phyloP scores from a whole-genome alignment of 2,797 vertebrate species.

The Heliangelus exortis region DNA sequence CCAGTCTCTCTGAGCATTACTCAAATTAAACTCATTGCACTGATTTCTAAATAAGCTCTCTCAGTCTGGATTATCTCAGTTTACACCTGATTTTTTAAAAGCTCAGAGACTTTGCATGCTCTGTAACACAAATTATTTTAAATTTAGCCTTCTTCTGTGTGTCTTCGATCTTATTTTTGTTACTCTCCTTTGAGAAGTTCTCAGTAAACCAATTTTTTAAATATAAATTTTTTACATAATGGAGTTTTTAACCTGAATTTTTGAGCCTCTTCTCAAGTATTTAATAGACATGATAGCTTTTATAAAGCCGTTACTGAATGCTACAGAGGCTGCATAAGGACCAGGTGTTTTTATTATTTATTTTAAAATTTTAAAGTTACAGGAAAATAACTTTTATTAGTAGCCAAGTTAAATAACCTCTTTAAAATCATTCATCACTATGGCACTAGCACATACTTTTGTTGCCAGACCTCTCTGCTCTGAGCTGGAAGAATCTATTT shows the following conservation, averaged over 20 bases:
- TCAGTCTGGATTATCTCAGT: background rate
- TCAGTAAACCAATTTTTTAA: background rate
- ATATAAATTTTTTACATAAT: background rate
- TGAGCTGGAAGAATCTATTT: background rate
- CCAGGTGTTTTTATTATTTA: background rate
- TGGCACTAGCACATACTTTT: background rate
- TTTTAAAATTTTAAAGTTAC: background rate
- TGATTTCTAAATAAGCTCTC: background rate
- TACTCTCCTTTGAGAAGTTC: background rate
- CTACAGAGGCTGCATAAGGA: background rate
- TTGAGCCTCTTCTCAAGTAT: background rate
- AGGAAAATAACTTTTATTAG: background rate
- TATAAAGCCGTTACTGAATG: background rate
- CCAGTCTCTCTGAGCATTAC: background rate
- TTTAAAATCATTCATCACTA: background rate
- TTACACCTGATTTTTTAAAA: background rate
- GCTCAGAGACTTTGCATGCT: background rate
- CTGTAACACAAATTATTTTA: background rate
- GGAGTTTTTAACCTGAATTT: background rate
- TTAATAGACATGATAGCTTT: background rate
- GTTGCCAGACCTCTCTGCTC: slow-evolving; percentile 1
- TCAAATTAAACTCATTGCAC: background rate
- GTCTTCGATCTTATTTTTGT: background rate
- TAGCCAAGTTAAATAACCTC: background rate
- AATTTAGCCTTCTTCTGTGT: background rate